Conservation (phyloP, 1,140 invertebrate species). For the Pogonus chalceus region DNA sequence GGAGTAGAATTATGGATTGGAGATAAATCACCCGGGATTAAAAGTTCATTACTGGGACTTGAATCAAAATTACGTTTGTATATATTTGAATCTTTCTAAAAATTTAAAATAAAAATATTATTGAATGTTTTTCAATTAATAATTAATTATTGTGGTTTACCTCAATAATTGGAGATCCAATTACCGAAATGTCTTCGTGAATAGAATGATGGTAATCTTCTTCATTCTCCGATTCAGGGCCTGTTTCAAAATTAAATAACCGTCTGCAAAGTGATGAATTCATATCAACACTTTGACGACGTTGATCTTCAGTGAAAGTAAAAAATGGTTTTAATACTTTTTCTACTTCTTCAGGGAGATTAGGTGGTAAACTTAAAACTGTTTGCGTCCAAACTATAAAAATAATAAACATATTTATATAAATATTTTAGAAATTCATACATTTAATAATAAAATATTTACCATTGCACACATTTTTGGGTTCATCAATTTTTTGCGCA, state of each 20-base stretch:
- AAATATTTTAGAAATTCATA: neutral
- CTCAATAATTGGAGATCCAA: neutral
- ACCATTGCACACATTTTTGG: neutral
- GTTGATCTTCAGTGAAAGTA: constrained; percentile 37
- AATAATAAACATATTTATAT: neutral
- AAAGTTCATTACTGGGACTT: neutral
- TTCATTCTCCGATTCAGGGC: constrained; percentile 17
- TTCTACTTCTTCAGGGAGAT: constrained; percentile 48
- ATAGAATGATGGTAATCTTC: constrained; percentile 9
- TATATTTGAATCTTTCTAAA: neutral
- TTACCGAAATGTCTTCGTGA: neutral
- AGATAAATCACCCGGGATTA: neutral
- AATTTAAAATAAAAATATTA: neutral
- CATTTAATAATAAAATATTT: neutral
- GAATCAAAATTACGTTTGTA: neutral
- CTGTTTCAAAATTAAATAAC: constrained; percentile 22
- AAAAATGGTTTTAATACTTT: constrained; percentile 48
- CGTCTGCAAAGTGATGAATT: constrained; percentile 17
- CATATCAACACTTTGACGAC: constrained; percentile 11
- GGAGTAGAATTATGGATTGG: neutral
- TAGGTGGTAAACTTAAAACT: constrained; percentile 42
- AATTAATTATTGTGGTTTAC: too few species aligned
- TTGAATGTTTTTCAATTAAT: neutral
- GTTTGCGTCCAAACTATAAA: constrained; percentile 49
- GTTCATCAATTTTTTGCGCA: neutral